Evolutionary conservation across 2,797 vertebrate genomes (phyloP).

Genomic region (Uromys caudimaculatus): DNA sequence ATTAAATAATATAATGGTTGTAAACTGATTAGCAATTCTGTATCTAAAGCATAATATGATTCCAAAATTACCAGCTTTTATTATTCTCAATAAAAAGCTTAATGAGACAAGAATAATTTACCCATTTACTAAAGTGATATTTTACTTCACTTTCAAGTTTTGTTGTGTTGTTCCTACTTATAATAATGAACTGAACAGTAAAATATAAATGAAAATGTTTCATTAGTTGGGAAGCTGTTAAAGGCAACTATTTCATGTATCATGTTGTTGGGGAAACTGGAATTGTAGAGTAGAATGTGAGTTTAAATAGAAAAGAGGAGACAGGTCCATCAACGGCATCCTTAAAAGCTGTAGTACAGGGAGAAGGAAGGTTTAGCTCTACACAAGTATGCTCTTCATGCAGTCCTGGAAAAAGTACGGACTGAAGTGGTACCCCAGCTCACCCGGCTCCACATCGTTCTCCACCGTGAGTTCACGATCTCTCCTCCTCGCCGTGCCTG

Average conservation of each 20-base stretch:
- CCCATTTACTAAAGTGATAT: conserved; percentile 49
- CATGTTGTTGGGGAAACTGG: background rate
- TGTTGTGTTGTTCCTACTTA: background rate
- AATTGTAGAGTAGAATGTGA: background rate
- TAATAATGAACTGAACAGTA: conserved; percentile 25
- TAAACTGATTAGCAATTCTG: conserved; percentile 43
- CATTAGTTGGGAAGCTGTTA: background rate
- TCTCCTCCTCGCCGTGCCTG: background rate
- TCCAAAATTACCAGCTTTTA: conserved; percentile 39
- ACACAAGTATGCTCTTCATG: background rate
- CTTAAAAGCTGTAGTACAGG: background rate
- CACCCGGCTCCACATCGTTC: no score
- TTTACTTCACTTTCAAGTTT: conserved; percentile 57
- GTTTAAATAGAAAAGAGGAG: background rate
- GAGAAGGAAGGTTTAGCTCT: background rate
- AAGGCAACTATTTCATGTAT: background rate
- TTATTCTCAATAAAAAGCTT: conserved; percentile 68
- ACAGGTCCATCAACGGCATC: background rate
- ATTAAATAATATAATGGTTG: conserved; percentile 35
- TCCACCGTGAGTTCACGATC: background rate
- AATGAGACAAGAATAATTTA: conserved; percentile 10
- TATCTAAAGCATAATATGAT: background rate
- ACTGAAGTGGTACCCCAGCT: background rate
- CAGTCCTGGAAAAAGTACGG: background rate
- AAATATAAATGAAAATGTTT: background rate